Conservation (phyloP, 2,797 vertebrate genomes). For the Leptatherina wallacei region DNA sequence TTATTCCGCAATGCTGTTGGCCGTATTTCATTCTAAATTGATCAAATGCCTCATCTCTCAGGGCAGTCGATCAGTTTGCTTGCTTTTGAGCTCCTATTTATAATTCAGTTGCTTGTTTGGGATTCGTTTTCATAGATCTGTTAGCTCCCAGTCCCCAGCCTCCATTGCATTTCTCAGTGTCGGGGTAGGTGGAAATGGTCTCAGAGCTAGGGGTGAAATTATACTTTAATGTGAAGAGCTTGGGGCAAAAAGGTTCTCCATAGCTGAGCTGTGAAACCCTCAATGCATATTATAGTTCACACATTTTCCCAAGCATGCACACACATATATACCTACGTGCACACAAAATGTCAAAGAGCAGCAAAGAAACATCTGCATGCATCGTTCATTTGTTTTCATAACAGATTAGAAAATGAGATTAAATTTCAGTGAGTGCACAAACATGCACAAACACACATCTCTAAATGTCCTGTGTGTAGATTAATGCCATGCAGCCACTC, state of each 20-base stretch:
- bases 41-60: not conserved
- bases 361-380: conserved; percentile 26
- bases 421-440: conserved; percentile 14
- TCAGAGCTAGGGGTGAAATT: not conserved
- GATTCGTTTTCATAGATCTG: not conserved
- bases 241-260: conserved; percentile 16
- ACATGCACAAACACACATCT: conserved; percentile 2
- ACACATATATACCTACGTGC: conserved; percentile 24
- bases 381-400: conserved; percentile 32
- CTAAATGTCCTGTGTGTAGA: conserved; percentile 14
- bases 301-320: conserved; percentile 14
- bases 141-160: not conserved
- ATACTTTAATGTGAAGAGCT: conserved; percentile 15
- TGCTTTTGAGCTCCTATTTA: not conserved
- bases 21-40: not conserved
- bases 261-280: conserved; percentile 36
- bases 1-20: not conserved
- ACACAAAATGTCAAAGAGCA: conserved; percentile 7
- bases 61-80: not conserved
- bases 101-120: not conserved
- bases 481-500: conserved; percentile 29
- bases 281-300: conserved; percentile 20
- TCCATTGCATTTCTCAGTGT: not conserved
- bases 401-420: conserved; percentile 27
- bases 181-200: not conserved